These are phyloP conservation scores for Pteropus alecto DNA, from an alignment of 2,113 vertebrate genomes.

Conservation along the genomic window DNA sequence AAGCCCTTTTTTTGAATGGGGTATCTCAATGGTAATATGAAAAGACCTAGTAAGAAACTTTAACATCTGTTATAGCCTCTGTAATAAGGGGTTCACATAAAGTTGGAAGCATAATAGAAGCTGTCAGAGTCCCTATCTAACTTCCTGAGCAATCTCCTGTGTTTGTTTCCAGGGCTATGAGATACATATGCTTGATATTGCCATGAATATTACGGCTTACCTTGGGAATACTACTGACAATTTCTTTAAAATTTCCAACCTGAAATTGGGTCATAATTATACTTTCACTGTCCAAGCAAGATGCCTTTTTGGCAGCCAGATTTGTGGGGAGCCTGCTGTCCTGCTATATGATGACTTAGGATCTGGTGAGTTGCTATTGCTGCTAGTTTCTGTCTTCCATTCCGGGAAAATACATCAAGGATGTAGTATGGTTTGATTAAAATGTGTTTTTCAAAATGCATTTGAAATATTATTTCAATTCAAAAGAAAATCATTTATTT, in stretches of 20 bases:
- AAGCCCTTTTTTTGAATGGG: not conserved
- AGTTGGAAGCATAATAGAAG: not conserved
- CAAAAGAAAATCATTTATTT: not conserved
- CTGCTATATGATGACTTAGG: slow-evolving; percentile 90
- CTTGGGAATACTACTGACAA: slow-evolving; percentile 97
- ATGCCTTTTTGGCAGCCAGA: slow-evolving; percentile 91
- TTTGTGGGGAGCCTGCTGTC: slow-evolving; percentile 93
- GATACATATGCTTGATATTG: slow-evolving; percentile 91
- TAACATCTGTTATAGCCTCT: not conserved
- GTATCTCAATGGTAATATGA: not conserved
- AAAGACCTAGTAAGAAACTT: not conserved
- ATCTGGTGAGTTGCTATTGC: slow-evolving; percentile 74
- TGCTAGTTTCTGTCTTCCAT: too few relatives aligned
- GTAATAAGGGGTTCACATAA: not conserved
- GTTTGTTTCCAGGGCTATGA: slow-evolving; percentile 91
- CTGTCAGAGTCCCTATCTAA: not conserved
- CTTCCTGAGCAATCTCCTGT: not conserved
- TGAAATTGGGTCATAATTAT: slow-evolving; percentile 94
- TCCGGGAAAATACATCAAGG: not conserved
- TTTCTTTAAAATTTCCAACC: slow-evolving; percentile 92
- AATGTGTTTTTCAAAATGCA: not conserved
- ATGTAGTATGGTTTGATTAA: accelerated
- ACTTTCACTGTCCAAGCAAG: slow-evolving; percentile 93
- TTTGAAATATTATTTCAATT: not conserved
- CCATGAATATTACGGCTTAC: slow-evolving; percentile 87